phyloP scores from a whole-genome alignment of 2,113 vertebrate genomes.

The Rhombomys opimus region DNA sequence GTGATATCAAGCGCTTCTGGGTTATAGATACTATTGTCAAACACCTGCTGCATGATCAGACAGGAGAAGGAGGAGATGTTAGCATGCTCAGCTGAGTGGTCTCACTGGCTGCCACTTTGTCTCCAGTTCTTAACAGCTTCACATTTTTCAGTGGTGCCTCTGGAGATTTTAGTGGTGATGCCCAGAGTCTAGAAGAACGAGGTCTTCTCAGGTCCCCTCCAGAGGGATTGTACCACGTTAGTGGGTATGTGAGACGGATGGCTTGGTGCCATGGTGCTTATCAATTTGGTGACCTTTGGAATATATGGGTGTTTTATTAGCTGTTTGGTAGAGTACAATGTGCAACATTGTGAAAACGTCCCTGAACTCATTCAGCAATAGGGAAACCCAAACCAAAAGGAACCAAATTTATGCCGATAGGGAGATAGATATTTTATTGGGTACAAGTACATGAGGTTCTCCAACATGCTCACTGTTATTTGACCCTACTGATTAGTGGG shows the following conservation, averaged over 20 bases:
- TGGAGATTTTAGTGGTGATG: too few species aligned
- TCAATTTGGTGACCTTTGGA: background rate
- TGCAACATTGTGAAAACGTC: background rate
- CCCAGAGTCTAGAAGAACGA: too few species aligned
- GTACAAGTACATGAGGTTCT: background rate
- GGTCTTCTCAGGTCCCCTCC: background rate
- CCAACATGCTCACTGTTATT: background rate
- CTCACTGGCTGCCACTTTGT: too few species aligned
- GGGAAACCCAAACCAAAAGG: background rate
- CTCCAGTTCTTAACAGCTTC: too few species aligned
- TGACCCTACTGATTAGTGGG: background rate
- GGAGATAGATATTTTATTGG: background rate
- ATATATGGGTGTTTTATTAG: background rate
- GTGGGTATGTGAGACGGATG: background rate
- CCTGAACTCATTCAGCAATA: background rate
- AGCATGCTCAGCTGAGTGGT: too few species aligned
- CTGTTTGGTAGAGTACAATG: background rate
- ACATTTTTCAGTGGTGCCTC: too few species aligned
- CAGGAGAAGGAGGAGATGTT: too few species aligned
- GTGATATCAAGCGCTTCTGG: too few species aligned
- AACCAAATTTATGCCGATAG: background rate
- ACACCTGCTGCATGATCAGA: too few species aligned
- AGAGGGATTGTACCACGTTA: background rate
- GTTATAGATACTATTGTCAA: too few species aligned
- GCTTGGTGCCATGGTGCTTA: background rate